Evolutionary conservation across 1,140 invertebrate genomes (phyloP), one percentile per base, ranked within the genome.

Genomic region (Drosophila miranda): DNA sequence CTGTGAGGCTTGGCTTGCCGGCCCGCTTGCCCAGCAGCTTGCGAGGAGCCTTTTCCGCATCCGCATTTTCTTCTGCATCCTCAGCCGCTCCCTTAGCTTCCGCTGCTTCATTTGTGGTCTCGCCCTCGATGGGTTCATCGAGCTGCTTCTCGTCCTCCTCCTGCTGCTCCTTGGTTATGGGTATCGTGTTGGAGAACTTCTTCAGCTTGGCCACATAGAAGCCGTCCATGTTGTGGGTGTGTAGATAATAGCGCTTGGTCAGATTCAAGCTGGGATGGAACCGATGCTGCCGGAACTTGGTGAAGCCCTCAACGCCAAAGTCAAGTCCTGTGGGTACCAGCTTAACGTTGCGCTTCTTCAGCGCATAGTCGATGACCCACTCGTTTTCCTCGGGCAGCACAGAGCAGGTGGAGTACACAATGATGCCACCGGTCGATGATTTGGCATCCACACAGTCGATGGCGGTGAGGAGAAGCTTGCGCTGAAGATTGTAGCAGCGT

Each of bases 181-280:
- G 91, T 91, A 96, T 95, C 50, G 94, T 93, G 92, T 99, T 98
- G 1, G 96, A 97, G 90, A 98, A 96, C 89, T 99, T 99, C 92
- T 98, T 98, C 0, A 99, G 91, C 93, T 99, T 99, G 4, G 98
- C 98, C 11, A 99, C 98, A 93, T 98, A 99, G 91, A 99, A 99
- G 30, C 99, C 99, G 93, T 99, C 99, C 95, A 99, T 97, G 91
- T 99, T 99, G 90, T 99, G 98, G 13, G 96, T 95, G 91, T 99
- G 99, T 3, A 99, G 99, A 92, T 99, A 99, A 92, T 98, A 99
- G 64, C 98, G 92, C 92, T 94, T 94, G 0, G 97, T 96, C 19
- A 98, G 91, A 90, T 98, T 98, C 90, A 99, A 90, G 4, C 96
- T 96, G 1, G 97, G 97, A 93, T 99, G 97, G 93, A 98, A 99